Percentiles rank a stretch among this genome's conserved stretches.
Evolutionary conservation across 2,113 vertebrate genomes (phyloP).

Genomic region (Neogobius melanostomus): DNA sequence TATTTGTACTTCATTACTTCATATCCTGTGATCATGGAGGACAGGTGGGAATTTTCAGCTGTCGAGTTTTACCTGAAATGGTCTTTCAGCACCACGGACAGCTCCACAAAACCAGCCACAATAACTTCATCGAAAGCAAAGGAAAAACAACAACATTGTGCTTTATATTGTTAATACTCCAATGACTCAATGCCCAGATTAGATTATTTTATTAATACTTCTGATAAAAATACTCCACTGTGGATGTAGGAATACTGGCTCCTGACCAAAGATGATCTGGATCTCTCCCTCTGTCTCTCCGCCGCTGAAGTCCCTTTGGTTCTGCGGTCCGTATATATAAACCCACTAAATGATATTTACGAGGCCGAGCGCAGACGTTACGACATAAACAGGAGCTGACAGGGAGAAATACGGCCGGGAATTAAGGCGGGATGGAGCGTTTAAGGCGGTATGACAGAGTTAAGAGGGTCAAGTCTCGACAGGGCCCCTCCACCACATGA

Average conservation of each 20-base stretch:
- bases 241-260: too few species aligned
- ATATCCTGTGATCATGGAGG: too few species aligned
- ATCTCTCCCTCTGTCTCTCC: background rate
- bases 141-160: background rate
- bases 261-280: too few species aligned
- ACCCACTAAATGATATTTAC: conserved; percentile 59
- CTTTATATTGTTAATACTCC: too few species aligned
- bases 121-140: background rate
- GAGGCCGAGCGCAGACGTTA: conserved; percentile 36
- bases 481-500: background rate
- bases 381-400: conserved; percentile 48
- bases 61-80: too few species aligned
- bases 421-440: conserved; percentile 39
- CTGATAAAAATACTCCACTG: too few species aligned
- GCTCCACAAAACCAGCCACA: background rate
- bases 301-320: conserved; percentile 15
- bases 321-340: conserved; percentile 29
- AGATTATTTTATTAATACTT: too few species aligned
- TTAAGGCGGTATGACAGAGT: conserved; percentile 36
- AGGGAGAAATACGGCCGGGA: conserved; percentile 47
- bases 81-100: background rate
- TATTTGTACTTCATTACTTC: too few species aligned
- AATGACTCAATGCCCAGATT: too few species aligned
- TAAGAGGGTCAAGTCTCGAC: conserved; percentile 31
- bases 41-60: too few species aligned